These are phyloP conservation scores for Thecophora atra DNA, from an alignment of 2,888 invertebrate genomes.

Conservation along the genomic window DNA sequence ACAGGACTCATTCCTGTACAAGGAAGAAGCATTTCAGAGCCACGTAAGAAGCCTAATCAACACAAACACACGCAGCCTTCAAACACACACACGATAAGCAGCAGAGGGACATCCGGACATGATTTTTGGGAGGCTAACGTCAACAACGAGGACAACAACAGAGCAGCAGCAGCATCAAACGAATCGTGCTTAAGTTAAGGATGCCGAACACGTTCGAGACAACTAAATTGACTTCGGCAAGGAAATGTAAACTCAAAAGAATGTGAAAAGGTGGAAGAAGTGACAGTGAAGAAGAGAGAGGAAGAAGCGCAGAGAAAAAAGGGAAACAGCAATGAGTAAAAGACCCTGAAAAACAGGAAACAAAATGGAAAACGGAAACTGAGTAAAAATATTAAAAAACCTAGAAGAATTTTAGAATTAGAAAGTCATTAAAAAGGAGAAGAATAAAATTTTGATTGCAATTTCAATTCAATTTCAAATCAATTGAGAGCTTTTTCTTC, in stretches of 20 bases:
- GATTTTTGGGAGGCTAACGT: not conserved
- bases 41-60: constrained; percentile 33
- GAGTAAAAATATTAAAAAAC: too few species aligned
- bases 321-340: not conserved
- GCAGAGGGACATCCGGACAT: constrained; percentile 6
- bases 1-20: constrained; percentile 25
- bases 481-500: too few species aligned
- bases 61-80: constrained; percentile 1
- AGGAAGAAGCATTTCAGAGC: not conserved
- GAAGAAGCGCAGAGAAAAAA: not conserved
- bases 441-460: too few species aligned
- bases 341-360: not conserved
- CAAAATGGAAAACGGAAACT: not conserved
- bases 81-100: constrained; percentile 1
- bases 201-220: constrained; percentile 63
- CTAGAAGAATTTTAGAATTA: too few species aligned
- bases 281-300: not conserved
- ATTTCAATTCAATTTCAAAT: too few species aligned
- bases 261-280: not conserved
- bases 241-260: constrained; percentile 40
- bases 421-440: too few species aligned
- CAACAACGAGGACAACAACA: too few species aligned
- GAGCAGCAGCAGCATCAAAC: not conserved
- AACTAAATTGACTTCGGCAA: constrained; percentile 62
- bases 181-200: constrained; percentile 48